Base-by-base conservation (phyloP, 2,888 invertebrate genomes). In the Oligia latruncula region DNA sequence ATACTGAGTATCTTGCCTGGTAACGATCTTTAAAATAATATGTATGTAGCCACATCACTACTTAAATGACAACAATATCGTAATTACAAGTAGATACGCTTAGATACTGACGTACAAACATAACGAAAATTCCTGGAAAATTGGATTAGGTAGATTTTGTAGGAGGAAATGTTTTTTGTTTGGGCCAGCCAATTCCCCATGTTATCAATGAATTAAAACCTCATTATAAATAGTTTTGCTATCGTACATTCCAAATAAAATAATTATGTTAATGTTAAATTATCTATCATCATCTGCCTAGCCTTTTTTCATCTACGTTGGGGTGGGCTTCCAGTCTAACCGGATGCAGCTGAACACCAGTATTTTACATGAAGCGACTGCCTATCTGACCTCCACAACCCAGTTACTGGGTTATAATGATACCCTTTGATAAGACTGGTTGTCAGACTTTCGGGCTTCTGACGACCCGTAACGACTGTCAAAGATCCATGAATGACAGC, bases 61-160 rank as follows among this genome's bases (percentile, higher is more conserved):
- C n/a, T 49, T 40, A 75, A 71, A 49, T 49, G 35, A 77, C 58
- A 67, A 67, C 40, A 71, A 64, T 77, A 71, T 81, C 81, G 15
- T 81, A 72, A 76, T 68, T 78, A 75, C 62, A 29, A 64, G 55
- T 68, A 77, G 82, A 77, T 81, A 82, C 20, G 82, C 67, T 64
- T 55, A 66, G 75, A 83, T 75, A 84, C 60, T 77, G 74, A 82
- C 67, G 74, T 68, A 74, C 55, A 78, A 62, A 68, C 52, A 60
- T 40, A 5, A 72, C n/a, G 64, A 74, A 84, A 55, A 68, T 79
- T 76, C 82, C 52, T 67, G 74, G 82, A 85, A 82, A 82, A 77
- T 40, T 76, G 40, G 85, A 85, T 84, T 74, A 71, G 15, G 8
- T 78, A 52, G 52, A 62, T 40, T 77, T 68, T 49, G 40, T 43